Base-by-base conservation (phyloP, 1,140 invertebrate genomes). In the Choristoneura fumiferana region DNA sequence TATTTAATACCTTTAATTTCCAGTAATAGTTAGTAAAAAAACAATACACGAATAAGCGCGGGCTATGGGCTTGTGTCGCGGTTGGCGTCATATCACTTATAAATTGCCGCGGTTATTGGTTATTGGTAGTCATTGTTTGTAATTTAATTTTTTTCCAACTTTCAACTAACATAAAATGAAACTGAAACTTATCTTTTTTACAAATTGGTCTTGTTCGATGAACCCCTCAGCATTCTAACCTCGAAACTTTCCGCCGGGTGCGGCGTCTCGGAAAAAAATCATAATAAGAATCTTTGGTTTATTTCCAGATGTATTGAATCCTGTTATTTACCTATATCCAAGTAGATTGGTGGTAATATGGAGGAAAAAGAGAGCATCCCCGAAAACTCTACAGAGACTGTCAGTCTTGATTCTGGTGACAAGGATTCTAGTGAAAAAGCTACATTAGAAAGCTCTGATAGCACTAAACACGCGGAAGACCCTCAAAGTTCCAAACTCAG, bases 341-440 rank as follows among this genome's bases (percentile, higher is more conserved):
- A 77, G 73, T 71, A 65, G 58, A 67, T 70, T 76, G 61, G 69
- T 76, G 60, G 57, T 78, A 81, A 52, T 61, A 88, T 88, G 85
- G 83, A 88, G 69, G 81, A 85, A 57, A 80, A 78, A 38, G 81
- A 81, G 43, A 67, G 62, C 60, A 54, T 75, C 17, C 52, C 67
- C 36, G 80, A 83, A 33, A 76, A 67, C 49, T 54, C 69, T 33
- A 65, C 57, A 17, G 67, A 74, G 36, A 60, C 36, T n/a, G 63
- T 65, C n/a, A 63, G 43, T 40, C 54, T 66, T 15, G 59, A 34
- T 17, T 56, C 63, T 58, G 68, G 62, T 34, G 71, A 65, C 12
- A 64, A 60, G 61, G 58, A 54, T 59, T 60, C 15, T 1, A 53
- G 40, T 45, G 61, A 66, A 40, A 45, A 33, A 8, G 36, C 62